These are phyloP conservation scores for Agelastica alni DNA, from an alignment of 2,888 invertebrate species.

Conservation along the genomic window DNA sequence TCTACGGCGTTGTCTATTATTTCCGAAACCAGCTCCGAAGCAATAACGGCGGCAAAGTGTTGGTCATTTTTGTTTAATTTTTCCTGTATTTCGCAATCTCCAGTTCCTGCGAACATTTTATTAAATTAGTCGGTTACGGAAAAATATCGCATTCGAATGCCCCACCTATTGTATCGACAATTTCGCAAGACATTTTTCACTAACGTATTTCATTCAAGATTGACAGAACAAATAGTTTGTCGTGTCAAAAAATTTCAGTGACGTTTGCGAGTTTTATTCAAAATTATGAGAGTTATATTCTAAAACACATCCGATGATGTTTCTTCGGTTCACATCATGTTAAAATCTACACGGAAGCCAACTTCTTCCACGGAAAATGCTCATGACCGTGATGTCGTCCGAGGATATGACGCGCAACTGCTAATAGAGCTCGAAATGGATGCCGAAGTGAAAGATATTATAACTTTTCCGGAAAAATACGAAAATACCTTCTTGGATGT, in stretches of 20 bases:
- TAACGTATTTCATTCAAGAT: neutral
- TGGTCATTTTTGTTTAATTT: slow-evolving; percentile 31
- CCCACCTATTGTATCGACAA: slow-evolving; percentile 34
- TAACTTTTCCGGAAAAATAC: slow-evolving; percentile 44
- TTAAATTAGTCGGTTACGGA: neutral
- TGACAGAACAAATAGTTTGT: slow-evolving; percentile 5
- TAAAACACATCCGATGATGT: slow-evolving; percentile 24
- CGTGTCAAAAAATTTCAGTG: slow-evolving; percentile 11
- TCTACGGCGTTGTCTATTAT: slow-evolving; percentile 53
- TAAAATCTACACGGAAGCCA: no score
- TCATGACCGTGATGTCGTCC: slow-evolving; percentile 21
- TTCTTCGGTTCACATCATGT: slow-evolving; percentile 23
- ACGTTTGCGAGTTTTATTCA: slow-evolving; percentile 17
- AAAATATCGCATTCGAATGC: neutral
- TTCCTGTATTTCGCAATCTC: slow-evolving; percentile 36
- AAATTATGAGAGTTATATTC: slow-evolving; percentile 28
- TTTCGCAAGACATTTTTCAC: slow-evolving; percentile 33
- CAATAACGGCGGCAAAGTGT: slow-evolving; percentile 37
- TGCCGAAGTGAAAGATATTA: slow-evolving; percentile 46
- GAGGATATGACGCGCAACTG: slow-evolving; percentile 42
- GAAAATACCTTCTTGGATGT: slow-evolving; percentile 49
- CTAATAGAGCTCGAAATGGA: slow-evolving; percentile 52
- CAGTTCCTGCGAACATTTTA: slow-evolving; percentile 33
- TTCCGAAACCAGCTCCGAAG: slow-evolving; percentile 50
- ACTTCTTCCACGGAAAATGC: no score